Conservation (phyloP, 2,888 invertebrate species). For the Drosophila conformis region DNA sequence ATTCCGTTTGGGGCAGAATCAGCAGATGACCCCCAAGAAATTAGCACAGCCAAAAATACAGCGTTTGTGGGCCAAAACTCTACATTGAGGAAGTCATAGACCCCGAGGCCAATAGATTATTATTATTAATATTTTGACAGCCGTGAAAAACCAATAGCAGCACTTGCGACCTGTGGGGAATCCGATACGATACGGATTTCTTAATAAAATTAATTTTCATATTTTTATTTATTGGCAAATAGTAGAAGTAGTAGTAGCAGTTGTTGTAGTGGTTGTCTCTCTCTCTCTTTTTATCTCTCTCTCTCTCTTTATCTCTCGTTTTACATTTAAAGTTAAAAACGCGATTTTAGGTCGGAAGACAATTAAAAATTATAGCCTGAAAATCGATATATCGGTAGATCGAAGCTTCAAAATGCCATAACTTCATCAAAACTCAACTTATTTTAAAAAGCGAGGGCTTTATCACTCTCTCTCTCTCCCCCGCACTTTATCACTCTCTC, state of each 20-base stretch:
- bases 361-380: too few relatives aligned
- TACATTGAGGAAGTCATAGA: slow-evolving; percentile 51
- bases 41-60: slow-evolving; percentile 38
- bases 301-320: too few relatives aligned
- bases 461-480: too few relatives aligned
- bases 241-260: neutral
- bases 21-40: slow-evolving; percentile 46
- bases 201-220: slow-evolving; percentile 4
- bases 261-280: too few relatives aligned
- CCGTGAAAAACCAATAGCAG: slow-evolving; percentile 28
- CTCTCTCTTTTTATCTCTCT: neutral
- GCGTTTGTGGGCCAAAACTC: slow-evolving; percentile 12
- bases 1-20: slow-evolving; percentile 21
- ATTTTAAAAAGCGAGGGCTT: too few relatives aligned
- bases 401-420: too few relatives aligned
- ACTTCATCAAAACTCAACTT: too few relatives aligned
- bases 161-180: slow-evolving; percentile 9
- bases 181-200: slow-evolving; percentile 3
- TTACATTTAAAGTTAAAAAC: too few relatives aligned
- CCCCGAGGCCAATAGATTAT: slow-evolving; percentile 39
- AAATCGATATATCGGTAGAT: too few relatives aligned
- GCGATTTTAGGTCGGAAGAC: too few relatives aligned
- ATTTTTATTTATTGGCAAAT: slow-evolving; percentile 5
- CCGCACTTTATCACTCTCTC: too few relatives aligned
- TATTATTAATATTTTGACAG: slow-evolving; percentile 12